Evolutionary conservation across 2,797 vertebrate genomes (phyloP).

Genomic region (Lithobates pipiens): DNA sequence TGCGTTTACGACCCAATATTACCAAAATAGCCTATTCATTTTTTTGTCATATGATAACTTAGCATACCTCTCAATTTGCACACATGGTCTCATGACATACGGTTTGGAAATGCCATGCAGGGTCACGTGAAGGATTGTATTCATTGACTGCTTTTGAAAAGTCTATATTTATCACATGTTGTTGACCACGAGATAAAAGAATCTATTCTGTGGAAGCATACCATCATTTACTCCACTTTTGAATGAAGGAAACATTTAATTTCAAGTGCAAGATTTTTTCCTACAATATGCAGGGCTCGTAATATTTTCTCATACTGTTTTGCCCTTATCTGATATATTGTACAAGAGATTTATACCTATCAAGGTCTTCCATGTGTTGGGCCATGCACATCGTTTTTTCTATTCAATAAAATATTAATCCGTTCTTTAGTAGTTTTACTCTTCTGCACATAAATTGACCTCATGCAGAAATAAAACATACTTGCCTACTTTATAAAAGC

Average conservation of each 20-base stretch:
- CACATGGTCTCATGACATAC: slow-evolving; percentile 59
- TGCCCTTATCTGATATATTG: background rate
- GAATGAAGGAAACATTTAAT: slow-evolving; percentile 24
- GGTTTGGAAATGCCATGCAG: slow-evolving; percentile 47
- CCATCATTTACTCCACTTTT: slow-evolving; percentile 8
- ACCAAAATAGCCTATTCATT: slow-evolving; percentile 56
- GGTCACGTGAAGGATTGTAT: slow-evolving; percentile 59
- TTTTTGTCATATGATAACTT: slow-evolving; percentile 62
- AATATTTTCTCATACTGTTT: background rate
- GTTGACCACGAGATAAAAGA: slow-evolving; percentile 41
- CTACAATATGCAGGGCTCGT: background rate
- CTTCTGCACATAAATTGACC: too few species aligned
- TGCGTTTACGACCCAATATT: slow-evolving; percentile 48
- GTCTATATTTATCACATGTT: slow-evolving; percentile 54
- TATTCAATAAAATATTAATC: too few species aligned
- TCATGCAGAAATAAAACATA: too few species aligned
- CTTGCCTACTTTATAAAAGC: too few species aligned
- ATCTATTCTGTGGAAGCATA: slow-evolving; percentile 26
- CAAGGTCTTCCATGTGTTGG: background rate
- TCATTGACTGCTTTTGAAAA: slow-evolving; percentile 46
- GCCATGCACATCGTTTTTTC: background rate
- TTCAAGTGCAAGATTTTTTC: background rate
- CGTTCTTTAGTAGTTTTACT: too few species aligned
- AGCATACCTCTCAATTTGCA: slow-evolving; percentile 57
- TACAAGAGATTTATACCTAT: background rate